phyloP scores from a whole-genome alignment of 2,888 invertebrate genomes.

The Lithophane ornitopus region DNA sequence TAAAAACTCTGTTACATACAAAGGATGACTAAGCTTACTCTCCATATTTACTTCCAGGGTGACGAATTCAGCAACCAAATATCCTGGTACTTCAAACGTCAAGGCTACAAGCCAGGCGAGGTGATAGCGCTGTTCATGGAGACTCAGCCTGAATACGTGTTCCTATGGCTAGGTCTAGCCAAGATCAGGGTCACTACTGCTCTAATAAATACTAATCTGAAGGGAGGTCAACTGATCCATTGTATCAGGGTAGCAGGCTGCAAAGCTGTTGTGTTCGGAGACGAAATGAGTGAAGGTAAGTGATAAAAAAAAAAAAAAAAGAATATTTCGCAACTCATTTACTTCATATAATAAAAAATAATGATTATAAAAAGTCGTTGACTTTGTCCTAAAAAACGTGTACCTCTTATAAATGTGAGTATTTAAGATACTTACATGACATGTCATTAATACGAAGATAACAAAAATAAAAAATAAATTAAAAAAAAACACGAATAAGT shows the following conservation, averaged over 20 bases:
- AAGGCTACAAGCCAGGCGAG: slow-evolving; percentile 93
- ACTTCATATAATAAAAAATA: background rate
- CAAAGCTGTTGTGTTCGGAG: slow-evolving; percentile 94
- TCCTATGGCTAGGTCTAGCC: slow-evolving; percentile 97
- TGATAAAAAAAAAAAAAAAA: background rate
- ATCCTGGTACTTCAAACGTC: slow-evolving; percentile 90
- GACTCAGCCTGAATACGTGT: slow-evolving; percentile 96
- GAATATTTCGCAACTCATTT: too few relatives aligned
- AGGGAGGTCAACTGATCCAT: slow-evolving; percentile 94
- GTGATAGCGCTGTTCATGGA: slow-evolving; percentile 97
- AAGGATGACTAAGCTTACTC: background rate
- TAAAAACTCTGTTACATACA: background rate
- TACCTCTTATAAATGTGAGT: background rate
- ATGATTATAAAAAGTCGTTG: background rate
- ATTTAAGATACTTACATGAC: background rate
- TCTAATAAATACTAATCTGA: slow-evolving; percentile 96
- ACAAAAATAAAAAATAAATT: too few relatives aligned
- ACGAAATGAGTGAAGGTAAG: slow-evolving; percentile 90
- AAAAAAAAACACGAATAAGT: too few relatives aligned
- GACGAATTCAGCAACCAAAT: slow-evolving; percentile 91
- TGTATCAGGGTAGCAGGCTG: slow-evolving; percentile 95
- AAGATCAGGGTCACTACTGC: slow-evolving; percentile 96
- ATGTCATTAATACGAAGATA: too few relatives aligned
- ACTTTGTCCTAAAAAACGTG: background rate
- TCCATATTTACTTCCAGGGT: slow-evolving; percentile 78